Base-by-base conservation (phyloP, 2,888 invertebrate species). In the Cheilosia impressa region DNA sequence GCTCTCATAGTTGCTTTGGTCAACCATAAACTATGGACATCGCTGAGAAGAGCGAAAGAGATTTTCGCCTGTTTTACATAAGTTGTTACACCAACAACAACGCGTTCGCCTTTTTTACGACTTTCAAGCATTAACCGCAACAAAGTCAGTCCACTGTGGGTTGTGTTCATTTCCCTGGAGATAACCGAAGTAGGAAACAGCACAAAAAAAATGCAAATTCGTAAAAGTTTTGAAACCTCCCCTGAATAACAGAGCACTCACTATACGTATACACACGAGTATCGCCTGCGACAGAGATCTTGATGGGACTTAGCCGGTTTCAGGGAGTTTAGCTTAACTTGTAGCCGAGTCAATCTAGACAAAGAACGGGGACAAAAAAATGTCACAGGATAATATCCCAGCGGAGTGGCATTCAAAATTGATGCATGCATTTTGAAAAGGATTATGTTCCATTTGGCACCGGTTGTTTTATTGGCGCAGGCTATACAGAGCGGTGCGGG, bases 61-160 rank as follows among this genome's bases (percentile, higher is more conserved):
- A 69, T 84, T 84, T 69, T 69, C 27, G 58, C 57, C 79, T 60
- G 80, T 71, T 84, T 71, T 80, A 76, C 80, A 84, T 80, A 84
- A 80, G 50, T 80, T 84, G 52, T 66, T 50, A 79, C 69, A 79
- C 75, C 75, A 69, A 57, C 79, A 68, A 34, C 55, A 78, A 72
- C 38, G 57, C 60, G 58, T 57, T 76, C 38, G 60, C 9, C 38
- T 66, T 38, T 77, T 77, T 77, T 55, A 52, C 41, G 60, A 75
- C 69, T 58, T 50, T 65, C 10, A 43, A 71, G 45, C 84, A 80
- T 75, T 65, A 71, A 84, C 84, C 75, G 65, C 69, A 57, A 69
- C 58, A 22, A 50, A 66, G 66, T 68, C 73, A 41, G 31, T 55
- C 24, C 22, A 5, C 24, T 13, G 52, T 13, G 34, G 38, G 22